These are phyloP conservation scores for Tichodroma muraria DNA, from an alignment of 2,113 vertebrate genomes.

Conservation along the genomic window DNA sequence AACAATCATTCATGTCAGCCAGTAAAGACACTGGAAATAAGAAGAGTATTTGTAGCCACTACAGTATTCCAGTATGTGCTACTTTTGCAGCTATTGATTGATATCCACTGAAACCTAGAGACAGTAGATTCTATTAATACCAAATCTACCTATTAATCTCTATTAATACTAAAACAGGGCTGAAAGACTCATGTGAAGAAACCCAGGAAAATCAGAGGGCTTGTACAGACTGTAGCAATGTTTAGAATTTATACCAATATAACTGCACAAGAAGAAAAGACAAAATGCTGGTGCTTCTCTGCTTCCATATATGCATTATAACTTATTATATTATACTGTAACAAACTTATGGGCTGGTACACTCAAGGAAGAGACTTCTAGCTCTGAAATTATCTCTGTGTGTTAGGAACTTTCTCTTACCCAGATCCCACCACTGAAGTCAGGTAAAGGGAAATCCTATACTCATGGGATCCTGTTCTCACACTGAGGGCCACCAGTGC, in stretches of 20 bases:
- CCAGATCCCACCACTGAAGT: neutral
- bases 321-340: neutral
- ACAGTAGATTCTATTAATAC: constrained; percentile 26
- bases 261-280: neutral
- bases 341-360: neutral
- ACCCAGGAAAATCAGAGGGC: neutral
- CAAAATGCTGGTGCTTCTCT: neutral
- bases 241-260: neutral
- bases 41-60: neutral
- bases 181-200: neutral
- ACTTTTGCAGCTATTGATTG: constrained; percentile 21
- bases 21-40: neutral
- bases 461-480: neutral
- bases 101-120: neutral
- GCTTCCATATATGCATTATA: neutral
- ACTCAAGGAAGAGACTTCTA: neutral
- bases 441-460: neutral
- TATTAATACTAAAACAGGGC: constrained; percentile 31
- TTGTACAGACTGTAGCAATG: neutral
- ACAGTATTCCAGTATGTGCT: neutral
- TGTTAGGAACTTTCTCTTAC: neutral
- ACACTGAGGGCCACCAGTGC: neutral
- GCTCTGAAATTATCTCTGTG: neutral
- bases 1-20: neutral
- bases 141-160: neutral